Conservation (phyloP, 2,888 invertebrate genomes). For the Acanthacorydalis orientalis region DNA sequence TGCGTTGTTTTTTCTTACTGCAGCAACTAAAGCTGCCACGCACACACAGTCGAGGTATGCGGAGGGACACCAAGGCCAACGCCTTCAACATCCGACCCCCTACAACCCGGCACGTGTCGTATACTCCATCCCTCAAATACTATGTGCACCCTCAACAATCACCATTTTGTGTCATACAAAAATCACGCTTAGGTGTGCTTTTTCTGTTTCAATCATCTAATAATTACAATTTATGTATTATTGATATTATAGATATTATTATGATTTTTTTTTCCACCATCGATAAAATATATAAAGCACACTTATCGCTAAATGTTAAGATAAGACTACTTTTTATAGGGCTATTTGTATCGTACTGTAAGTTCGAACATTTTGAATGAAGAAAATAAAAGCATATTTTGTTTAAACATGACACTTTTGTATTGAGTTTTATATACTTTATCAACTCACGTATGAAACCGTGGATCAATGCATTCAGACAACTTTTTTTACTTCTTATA, state of each 20-base stretch:
- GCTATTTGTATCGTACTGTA: slow-evolving; percentile 1
- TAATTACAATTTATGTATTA: not conserved
- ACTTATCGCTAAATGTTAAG: not conserved
- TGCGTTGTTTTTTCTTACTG: no score
- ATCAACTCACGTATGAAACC: not conserved
- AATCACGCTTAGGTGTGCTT: not conserved
- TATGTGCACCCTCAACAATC: no score
- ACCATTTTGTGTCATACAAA: not conserved
- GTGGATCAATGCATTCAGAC: no score
- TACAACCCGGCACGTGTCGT: no score
- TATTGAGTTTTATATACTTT: not conserved
- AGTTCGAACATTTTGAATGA: not conserved
- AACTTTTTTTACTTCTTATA: no score
- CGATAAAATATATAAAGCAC: not conserved
- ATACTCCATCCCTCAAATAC: no score
- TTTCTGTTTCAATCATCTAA: not conserved
- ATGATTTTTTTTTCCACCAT: not conserved
- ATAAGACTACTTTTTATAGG: slow-evolving; percentile 3
- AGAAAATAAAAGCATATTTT: no score
- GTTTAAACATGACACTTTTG: no score
- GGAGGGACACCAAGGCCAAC: no score
- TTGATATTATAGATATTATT: not conserved
- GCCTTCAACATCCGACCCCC: no score
- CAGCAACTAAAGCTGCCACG: no score
- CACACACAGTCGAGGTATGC: no score